Evolutionary conservation across 2,797 vertebrate genomes (phyloP), one percentile per base, ranked within the genome.

Genomic region (Pelochelys cantorii): DNA sequence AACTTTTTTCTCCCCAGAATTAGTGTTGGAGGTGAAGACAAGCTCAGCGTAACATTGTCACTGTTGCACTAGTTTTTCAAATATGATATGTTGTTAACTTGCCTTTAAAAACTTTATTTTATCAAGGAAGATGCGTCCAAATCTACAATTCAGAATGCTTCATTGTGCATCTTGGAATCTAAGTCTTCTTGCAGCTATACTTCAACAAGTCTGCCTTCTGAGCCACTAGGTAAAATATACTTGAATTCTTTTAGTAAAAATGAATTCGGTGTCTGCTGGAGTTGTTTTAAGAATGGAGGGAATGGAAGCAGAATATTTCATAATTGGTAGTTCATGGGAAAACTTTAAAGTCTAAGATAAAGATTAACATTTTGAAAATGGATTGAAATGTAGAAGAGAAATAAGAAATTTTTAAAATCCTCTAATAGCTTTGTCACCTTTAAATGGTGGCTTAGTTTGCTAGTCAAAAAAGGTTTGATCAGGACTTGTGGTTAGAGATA

Each of bases 121-220:
- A 86, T 95, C 3, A 93, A 97, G 97, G 97, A 97, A 87, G 94
- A 20, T 88, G 65, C 78, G 75, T 83, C 83, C 52, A 93, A 80
- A 79, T 2, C 59, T 34, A 48, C 80, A 84, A 79, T 80, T 62
- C 7, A 1, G 13, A 88, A 68, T 79, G 59, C 80, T 62, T 42
- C 29, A 54, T 52, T 52, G 15, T 48, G 25, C 13, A 17, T 9
- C 42, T 52, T 27, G 23, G 92, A 91, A 54, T 42, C 11, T 0
- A 6, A 78, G 29, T 65, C 89, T 79, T 86, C 53, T 74, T 25
- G 11, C 80, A 85, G 2, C 57, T 90, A 31, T 42, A 20, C 79
- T 87, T 95, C 88, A 60, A 25, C 89, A 90, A 79, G 7, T 82
- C 34, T 89, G 53, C n/a, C 83, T 94, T 93, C 78, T 84, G 80